Evolutionary conservation across 2,888 invertebrate genomes (phyloP), one percentile per base, ranked within the genome.

Genomic region (Sesia bembeciformis): DNA sequence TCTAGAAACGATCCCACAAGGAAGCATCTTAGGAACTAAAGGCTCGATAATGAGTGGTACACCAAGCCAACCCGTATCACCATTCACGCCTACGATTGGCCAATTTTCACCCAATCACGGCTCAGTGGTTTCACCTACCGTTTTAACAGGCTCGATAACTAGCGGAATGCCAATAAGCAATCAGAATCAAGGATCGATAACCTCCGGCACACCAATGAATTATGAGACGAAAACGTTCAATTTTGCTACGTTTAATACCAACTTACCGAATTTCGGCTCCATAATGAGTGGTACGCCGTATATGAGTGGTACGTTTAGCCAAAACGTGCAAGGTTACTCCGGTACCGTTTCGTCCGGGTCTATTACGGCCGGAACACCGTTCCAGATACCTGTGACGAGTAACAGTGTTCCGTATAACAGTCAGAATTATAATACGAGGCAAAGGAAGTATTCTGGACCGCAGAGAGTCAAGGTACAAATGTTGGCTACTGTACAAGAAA

Each of bases 401-500:
- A 5, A 52, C 59, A 42, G 50, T 56, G 61, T 53, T 51, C 50
- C 57, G 5, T 40, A 52, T n/a, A 40, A 39, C 4, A 57, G 65
- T 54, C 64, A 67, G 40, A 75, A 78, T 55, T 80, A 79, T 66
- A 71, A 66, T 55, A 61, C 68, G 38, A 71, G 82, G 8, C 88
- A 86, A 56, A 83, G 92, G 61, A 92, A 92, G 67, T 91, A 91
- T 62, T 91, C 91, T n/a, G 92, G 84, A 62, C 92, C 88, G 54
- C 91, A 80, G 67, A 79, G 90, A 3, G 77, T 84, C 54, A 89
- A 90, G 59, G 68, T 84, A 49, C 89, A 86, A 68, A 84, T 81
- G 64, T 65, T 90, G 64, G 87, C 95, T 51, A 95, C 95, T 54
- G 94, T 95, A 42, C 94, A 94, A 78, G 95, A 95, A 90, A 90